phyloP scores from a whole-genome alignment of 2,888 invertebrate species.

The Callinectes sapidus region DNA sequence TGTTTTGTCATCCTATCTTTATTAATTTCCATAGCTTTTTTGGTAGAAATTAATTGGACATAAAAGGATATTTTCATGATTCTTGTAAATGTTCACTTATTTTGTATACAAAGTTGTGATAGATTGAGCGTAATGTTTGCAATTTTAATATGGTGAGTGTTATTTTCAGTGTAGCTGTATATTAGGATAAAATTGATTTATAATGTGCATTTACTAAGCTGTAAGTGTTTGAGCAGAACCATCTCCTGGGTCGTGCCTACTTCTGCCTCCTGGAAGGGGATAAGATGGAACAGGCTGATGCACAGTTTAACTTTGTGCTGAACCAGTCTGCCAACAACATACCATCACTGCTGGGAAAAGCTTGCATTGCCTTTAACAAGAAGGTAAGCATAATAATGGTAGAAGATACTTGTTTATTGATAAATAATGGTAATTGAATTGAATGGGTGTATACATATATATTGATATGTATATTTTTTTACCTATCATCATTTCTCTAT shows the following conservation, averaged over 20 bases:
- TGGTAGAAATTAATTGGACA: neutral
- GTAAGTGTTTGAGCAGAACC: conserved; percentile 81
- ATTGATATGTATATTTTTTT: neutral
- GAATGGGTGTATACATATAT: too few relatives aligned
- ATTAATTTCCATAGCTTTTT: neutral
- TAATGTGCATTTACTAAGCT: neutral
- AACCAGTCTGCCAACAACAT: conserved; percentile 97
- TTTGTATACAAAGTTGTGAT: neutral
- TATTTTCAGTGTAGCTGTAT: neutral
- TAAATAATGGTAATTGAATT: neutral
- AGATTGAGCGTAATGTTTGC: neutral
- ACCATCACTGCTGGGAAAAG: conserved; percentile 97
- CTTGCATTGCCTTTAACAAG: conserved; percentile 98
- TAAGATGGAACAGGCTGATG: conserved; percentile 99
- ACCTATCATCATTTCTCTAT: neutral
- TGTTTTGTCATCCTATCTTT: too few relatives aligned
- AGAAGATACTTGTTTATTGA: neutral
- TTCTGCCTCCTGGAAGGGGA: conserved; percentile 98
- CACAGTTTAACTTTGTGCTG: conserved; percentile 98
- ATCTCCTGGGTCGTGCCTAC: conserved; percentile 97
- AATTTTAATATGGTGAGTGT: neutral
- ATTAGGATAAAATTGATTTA: neutral
- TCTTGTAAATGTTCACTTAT: neutral
- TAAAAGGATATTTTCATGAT: too few relatives aligned
- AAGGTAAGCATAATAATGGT: conserved; percentile 79